phyloP scores from a whole-genome alignment of 2,113 vertebrate species.

The Helogale parvula region DNA sequence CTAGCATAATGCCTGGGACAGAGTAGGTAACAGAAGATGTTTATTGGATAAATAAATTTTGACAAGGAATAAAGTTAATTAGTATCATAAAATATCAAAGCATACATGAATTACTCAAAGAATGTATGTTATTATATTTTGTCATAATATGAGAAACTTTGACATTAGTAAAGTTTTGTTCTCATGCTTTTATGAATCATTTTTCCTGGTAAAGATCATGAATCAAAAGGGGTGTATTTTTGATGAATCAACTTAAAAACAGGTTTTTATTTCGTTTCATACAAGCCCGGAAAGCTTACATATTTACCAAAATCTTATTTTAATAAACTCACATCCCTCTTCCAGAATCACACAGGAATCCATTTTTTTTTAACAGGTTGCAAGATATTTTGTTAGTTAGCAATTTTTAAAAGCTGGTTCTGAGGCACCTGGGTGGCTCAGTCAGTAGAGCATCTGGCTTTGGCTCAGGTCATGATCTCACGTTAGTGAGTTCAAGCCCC shows the following conservation, averaged over 20 bases:
- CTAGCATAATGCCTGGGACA: not conserved
- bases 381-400: constrained; percentile 8
- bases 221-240: constrained; percentile 50
- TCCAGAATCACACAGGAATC: not conserved
- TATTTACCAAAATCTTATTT: not conserved
- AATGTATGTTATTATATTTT: constrained; percentile 74
- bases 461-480: too few relatives aligned
- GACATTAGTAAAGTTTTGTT: constrained; percentile 63
- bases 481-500: too few relatives aligned
- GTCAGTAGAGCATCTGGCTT: too few relatives aligned
- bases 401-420: not conserved
- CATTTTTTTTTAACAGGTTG: not conserved
- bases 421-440: too few relatives aligned
- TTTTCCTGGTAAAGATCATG: not conserved
- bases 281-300: constrained; percentile 4
- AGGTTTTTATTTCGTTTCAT: constrained; percentile 52
- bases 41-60: constrained; percentile 74
- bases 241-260: not conserved
- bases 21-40: constrained; percentile 43
- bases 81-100: constrained; percentile 66
- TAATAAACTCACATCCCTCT: not conserved
- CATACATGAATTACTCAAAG: constrained; percentile 72
- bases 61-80: constrained; percentile 75
- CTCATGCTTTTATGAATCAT: constrained; percentile 16
- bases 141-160: constrained; percentile 53